A percentile compares a stretch with the other conserved stretches of the same genome.
phyloP scores from a whole-genome alignment of 2,797 vertebrate species.

The Alfaro cultratus region DNA sequence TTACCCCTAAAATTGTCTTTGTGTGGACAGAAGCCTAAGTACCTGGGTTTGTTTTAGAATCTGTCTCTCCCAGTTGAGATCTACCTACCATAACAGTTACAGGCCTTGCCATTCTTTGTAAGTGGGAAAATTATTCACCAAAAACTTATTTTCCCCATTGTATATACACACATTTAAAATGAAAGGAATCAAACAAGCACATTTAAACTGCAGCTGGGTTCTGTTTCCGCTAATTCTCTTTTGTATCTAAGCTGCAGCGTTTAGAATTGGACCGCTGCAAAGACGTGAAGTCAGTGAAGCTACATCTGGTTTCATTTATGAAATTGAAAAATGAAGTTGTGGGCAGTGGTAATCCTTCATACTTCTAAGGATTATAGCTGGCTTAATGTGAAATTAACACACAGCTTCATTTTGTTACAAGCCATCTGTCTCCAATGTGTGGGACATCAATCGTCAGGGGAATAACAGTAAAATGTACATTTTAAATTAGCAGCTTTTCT shows the following conservation, averaged over 20 bases:
- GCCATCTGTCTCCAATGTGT: constrained; percentile 21
- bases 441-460: constrained; percentile 15
- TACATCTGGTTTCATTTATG: constrained; percentile 37
- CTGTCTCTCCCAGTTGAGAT: not conserved
- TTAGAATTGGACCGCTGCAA: constrained; percentile 1
- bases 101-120: not conserved
- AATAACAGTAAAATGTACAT: not conserved
- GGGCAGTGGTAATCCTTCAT: constrained; percentile 45
- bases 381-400: constrained; percentile 34
- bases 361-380: constrained; percentile 43
- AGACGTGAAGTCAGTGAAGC: constrained; percentile 20
- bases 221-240: not conserved
- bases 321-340: constrained; percentile 47
- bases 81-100: not conserved
- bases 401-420: constrained; percentile 21
- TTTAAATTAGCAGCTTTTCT: not conserved
- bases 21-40: too few species aligned
- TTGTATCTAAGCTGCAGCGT: not conserved
- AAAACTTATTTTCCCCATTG: not conserved
- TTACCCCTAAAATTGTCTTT: too few species aligned
- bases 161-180: not conserved
- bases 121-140: not conserved
- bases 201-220: not conserved
- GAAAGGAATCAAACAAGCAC: not conserved
- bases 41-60: not conserved